phyloP scores from a whole-genome alignment of 1,140 invertebrate genomes.

The Galleria mellonella region DNA sequence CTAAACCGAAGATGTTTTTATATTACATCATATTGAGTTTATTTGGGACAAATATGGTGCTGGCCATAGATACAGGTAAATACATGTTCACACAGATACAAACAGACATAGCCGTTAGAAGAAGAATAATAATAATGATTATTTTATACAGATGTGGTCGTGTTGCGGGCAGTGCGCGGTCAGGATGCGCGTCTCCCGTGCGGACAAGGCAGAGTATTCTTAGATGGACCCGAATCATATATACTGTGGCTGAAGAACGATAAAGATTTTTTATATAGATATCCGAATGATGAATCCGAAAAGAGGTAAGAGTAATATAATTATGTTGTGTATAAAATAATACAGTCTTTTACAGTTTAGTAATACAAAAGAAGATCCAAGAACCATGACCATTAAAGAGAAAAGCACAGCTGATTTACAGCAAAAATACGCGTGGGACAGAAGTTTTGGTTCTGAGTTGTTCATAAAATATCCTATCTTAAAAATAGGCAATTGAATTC shows the following conservation, averaged over 20 bases:
- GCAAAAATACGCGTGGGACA: too few relatives aligned
- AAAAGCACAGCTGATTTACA: too few relatives aligned
- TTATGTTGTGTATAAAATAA: too few relatives aligned
- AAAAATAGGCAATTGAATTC: too few relatives aligned
- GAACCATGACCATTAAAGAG: too few relatives aligned
- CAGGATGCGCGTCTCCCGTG: slow-evolving; percentile 48
- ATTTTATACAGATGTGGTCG: slow-evolving; percentile 28
- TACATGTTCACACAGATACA: too few relatives aligned
- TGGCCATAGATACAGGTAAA: background rate
- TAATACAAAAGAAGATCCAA: too few relatives aligned
- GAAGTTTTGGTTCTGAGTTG: too few relatives aligned
- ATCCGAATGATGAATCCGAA: slow-evolving; percentile 43
- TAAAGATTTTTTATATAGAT: slow-evolving; percentile 49
- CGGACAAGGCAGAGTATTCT: slow-evolving; percentile 54
- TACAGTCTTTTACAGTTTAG: too few relatives aligned
- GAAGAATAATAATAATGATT: background rate
- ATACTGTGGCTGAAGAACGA: slow-evolving; percentile 61
- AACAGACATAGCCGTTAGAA: too few relatives aligned
- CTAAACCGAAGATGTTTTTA: background rate
- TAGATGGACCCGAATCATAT: slow-evolving; percentile 56
- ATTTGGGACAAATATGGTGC: background rate
- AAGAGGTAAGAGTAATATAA: slow-evolving; percentile 18
- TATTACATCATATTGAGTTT: background rate
- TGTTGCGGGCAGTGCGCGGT: slow-evolving; percentile 45
- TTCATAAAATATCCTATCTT: too few relatives aligned